Percentiles rank a stretch among this genome's conserved stretches.
Conservation (phyloP, 2,113 vertebrate genomes). For the Ploceus nigricollis region DNA sequence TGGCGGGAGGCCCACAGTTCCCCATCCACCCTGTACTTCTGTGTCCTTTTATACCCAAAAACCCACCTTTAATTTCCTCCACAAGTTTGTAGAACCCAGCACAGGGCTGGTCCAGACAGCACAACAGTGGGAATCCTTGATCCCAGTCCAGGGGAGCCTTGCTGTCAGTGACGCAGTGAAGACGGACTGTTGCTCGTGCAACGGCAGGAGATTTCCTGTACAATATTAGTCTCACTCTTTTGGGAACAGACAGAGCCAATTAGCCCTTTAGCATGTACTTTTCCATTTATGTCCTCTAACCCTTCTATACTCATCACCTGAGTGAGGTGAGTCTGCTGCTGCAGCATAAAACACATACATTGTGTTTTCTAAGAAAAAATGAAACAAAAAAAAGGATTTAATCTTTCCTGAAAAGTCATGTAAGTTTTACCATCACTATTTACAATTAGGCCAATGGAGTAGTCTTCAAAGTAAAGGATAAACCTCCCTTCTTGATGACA, state of each 20-base stretch:
- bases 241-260: not conserved
- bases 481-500: not conserved
- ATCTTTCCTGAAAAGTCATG: not conserved
- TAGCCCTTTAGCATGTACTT: not conserved
- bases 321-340: not conserved
- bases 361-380: not conserved
- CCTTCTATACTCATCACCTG: not conserved
- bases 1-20: not conserved
- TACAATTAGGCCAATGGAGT: not conserved
- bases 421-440: not conserved
- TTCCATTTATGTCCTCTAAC: not conserved
- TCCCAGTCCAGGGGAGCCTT: not conserved
- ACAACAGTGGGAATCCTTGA: not conserved
- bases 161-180: not conserved
- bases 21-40: not conserved
- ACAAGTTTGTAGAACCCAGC: not conserved
- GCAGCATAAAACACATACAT: not conserved
- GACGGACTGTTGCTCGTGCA: not conserved
- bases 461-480: not conserved
- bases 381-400: not conserved
- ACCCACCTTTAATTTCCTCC: not conserved
- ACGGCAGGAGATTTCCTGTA: rapidly evolving
- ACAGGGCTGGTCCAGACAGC: not conserved
- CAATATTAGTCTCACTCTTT: not conserved
- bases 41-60: not conserved